Conservation (phyloP, 2,888 invertebrate genomes). For the Ypsolopha scabrella region DNA sequence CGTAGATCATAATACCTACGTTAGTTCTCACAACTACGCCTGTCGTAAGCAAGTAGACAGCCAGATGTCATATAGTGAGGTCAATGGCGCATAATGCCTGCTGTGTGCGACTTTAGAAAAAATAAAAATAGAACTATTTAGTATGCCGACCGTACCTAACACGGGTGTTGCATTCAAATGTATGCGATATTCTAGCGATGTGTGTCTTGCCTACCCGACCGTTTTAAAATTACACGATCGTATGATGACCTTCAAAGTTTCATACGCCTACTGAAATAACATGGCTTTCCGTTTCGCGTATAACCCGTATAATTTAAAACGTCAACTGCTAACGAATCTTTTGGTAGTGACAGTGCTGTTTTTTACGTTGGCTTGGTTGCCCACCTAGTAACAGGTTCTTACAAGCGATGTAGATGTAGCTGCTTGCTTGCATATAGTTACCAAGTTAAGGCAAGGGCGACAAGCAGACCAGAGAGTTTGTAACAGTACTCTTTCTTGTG, state of each 20-base stretch:
- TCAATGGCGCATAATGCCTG: neutral
- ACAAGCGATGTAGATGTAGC: neutral
- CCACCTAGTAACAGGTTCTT: constrained; percentile 27
- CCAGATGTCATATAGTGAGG: neutral
- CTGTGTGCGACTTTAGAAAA: constrained; percentile 6
- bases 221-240: constrained; percentile 5
- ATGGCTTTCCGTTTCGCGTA: constrained; percentile 15
- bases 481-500: no score
- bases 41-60: no score
- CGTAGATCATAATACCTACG: no score
- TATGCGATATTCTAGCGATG: constrained; percentile 14
- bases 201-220: constrained; percentile 4
- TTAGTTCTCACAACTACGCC: no score
- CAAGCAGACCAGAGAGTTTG: constrained; percentile 23
- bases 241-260: constrained; percentile 12
- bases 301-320: neutral
- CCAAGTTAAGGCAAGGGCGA: constrained; percentile 13
- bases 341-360: neutral
- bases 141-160: constrained; percentile 34
- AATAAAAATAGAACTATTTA: constrained; percentile 32
- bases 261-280: constrained; percentile 16
- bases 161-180: constrained; percentile 27
- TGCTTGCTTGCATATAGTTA: no score
- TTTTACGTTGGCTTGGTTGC: constrained; percentile 13
- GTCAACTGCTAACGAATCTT: neutral